Conservation (phyloP, 2,888 invertebrate genomes). For the Noctua janthe region DNA sequence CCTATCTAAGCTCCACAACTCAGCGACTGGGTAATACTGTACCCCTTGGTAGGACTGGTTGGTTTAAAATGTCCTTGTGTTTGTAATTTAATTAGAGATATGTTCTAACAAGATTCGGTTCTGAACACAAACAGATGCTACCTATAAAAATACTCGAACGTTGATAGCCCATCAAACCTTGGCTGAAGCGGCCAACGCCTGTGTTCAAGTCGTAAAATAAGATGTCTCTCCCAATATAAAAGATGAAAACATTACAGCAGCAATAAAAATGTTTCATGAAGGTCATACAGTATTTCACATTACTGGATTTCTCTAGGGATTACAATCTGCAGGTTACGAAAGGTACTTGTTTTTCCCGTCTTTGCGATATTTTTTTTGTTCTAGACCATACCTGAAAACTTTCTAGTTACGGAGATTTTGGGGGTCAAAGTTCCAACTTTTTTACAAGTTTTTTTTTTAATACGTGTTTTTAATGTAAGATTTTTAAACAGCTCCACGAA, state of each 20-base stretch:
- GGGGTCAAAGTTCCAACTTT: too few relatives aligned
- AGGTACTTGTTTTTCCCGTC: too few relatives aligned
- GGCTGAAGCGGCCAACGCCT: not conserved
- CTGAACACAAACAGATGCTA: conserved; percentile 32
- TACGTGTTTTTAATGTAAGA: too few relatives aligned
- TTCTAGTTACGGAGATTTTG: too few relatives aligned
- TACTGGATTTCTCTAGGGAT: too few relatives aligned
- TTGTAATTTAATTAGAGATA: not conserved
- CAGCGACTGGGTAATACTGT: not conserved
- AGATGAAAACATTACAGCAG: conserved; percentile 20
- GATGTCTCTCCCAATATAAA: conserved; percentile 20
- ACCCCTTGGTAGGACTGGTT: not conserved
- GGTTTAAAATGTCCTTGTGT: not conserved
- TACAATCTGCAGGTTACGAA: too few relatives aligned
- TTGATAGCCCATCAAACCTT: conserved; percentile 40
- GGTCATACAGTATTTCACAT: not conserved
- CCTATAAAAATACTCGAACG: conserved; percentile 15
- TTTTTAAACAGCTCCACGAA: too few relatives aligned
- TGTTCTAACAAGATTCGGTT: not conserved
- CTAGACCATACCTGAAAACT: too few relatives aligned
- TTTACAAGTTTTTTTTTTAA: too few relatives aligned
- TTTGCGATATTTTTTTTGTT: too few relatives aligned
- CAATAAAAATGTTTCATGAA: conserved; percentile 4
- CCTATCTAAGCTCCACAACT: not conserved
- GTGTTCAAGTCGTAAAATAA: conserved; percentile 26